Evolutionary conservation across 2,113 vertebrate species (phyloP).

Genomic region (Lepisosteus oculatus): DNA sequence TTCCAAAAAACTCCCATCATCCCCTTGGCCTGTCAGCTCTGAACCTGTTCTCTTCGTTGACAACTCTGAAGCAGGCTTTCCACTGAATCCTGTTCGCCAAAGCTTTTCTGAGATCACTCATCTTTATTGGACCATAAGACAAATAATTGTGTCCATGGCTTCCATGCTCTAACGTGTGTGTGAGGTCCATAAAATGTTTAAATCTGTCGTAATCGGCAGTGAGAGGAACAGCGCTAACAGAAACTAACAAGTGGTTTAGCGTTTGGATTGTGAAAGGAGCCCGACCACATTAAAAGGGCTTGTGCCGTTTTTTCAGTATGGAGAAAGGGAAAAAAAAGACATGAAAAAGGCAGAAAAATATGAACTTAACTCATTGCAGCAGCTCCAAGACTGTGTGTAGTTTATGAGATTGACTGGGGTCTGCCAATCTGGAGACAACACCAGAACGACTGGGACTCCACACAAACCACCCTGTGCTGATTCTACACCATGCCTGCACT

Average conservation of each 20-base stretch:
- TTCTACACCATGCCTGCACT: slow-evolving; percentile 7
- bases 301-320: slow-evolving; percentile 15
- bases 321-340: neutral
- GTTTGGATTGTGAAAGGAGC: slow-evolving; percentile 35
- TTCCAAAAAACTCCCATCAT: slow-evolving; percentile 23
- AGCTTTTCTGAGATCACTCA: slow-evolving; percentile 28
- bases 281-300: slow-evolving; percentile 28
- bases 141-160: slow-evolving; percentile 33
- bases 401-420: slow-evolving; percentile 13
- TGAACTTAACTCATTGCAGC: slow-evolving; percentile 11
- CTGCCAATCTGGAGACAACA: slow-evolving; percentile 22
- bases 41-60: slow-evolving; percentile 23
- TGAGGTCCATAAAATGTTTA: slow-evolving; percentile 27
- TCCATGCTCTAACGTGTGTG: slow-evolving; percentile 20
- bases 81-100: slow-evolving; percentile 25
- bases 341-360: neutral
- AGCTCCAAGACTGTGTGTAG: slow-evolving; percentile 18
- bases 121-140: slow-evolving; percentile 35
- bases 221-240: slow-evolving; percentile 21
- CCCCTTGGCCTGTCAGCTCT: slow-evolving; percentile 37
- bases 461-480: neutral
- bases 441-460: slow-evolving; percentile 17
- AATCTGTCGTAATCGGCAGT: slow-evolving; percentile 28
- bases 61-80: slow-evolving; percentile 16
- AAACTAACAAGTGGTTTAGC: slow-evolving; percentile 27